phyloP scores from a whole-genome alignment of 2,888 invertebrate genomes.

The Drepana falcataria region DNA sequence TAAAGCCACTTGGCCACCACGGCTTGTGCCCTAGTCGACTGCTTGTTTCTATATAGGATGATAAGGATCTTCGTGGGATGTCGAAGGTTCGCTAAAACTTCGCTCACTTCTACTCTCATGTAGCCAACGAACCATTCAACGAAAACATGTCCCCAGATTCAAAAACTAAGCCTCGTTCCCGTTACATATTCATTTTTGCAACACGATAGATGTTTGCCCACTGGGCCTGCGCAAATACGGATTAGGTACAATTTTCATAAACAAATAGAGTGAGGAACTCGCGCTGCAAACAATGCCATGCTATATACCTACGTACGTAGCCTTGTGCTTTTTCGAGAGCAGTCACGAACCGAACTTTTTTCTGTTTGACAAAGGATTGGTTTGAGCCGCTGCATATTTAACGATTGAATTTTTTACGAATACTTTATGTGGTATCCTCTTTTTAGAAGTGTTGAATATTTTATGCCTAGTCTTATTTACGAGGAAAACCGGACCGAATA shows the following conservation, averaged over 20 bases:
- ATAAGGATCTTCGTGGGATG: too few relatives aligned
- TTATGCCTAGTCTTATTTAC: too few relatives aligned
- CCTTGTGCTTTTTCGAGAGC: slow-evolving; percentile 18
- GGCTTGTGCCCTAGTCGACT: too few relatives aligned
- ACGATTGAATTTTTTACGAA: neutral
- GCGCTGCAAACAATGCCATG: slow-evolving; percentile 10
- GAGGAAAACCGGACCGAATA: too few relatives aligned
- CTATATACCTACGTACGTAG: slow-evolving; percentile 21
- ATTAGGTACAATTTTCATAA: slow-evolving; percentile 61
- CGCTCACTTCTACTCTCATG: neutral
- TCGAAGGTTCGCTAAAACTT: too few relatives aligned
- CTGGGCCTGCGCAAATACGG: slow-evolving; percentile 48
- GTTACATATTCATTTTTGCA: slow-evolving; percentile 41
- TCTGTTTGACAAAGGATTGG: neutral
- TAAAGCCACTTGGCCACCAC: too few relatives aligned
- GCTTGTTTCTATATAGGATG: too few relatives aligned
- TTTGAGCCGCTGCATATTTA: neutral
- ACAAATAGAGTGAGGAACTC: slow-evolving; percentile 36
- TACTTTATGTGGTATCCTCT: too few relatives aligned
- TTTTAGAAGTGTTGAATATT: too few relatives aligned
- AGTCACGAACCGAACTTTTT: slow-evolving; percentile 9
- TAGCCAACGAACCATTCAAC: neutral
- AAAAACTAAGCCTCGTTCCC: slow-evolving; percentile 12
- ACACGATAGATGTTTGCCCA: slow-evolving; percentile 33
- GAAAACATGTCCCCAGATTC: slow-evolving; percentile 1